phyloP scores from a whole-genome alignment of 1,140 invertebrate genomes.

The Solen grandis region DNA sequence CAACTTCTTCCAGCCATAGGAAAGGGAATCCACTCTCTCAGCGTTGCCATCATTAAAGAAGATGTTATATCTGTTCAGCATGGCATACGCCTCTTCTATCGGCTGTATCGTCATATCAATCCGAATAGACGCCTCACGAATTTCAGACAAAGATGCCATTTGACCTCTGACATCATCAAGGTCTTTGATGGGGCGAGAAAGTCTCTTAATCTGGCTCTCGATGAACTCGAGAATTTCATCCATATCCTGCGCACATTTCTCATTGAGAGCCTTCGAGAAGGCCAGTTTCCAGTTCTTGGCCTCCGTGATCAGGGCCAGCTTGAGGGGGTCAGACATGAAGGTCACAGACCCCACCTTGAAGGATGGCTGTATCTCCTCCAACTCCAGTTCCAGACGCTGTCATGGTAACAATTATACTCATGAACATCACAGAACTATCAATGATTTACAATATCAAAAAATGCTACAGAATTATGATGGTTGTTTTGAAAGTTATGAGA shows the following conservation, averaged over 20 bases:
- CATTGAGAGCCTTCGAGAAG: conserved; percentile 95
- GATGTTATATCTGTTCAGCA: conserved; percentile 93
- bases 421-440: too few relatives aligned
- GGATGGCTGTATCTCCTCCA: conserved; percentile 77
- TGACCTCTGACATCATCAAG: conserved; percentile 95
- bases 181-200: conserved; percentile 90
- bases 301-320: conserved; percentile 92
- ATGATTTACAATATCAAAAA: too few relatives aligned
- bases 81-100: conserved; percentile 97
- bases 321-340: conserved; percentile 88
- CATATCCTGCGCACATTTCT: conserved; percentile 96
- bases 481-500: too few relatives aligned
- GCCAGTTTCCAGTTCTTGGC: conserved; percentile 90
- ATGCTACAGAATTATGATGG: too few relatives aligned
- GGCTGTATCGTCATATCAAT: conserved; percentile 96
- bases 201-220: conserved; percentile 78
- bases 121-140: conserved; percentile 96
- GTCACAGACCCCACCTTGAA: conserved; percentile 80
- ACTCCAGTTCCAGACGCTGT: conserved; percentile 78
- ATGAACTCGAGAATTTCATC: conserved; percentile 83
- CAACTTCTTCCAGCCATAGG: conserved; percentile 93
- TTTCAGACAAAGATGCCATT: conserved; percentile 96
- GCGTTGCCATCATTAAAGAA: conserved; percentile 94
- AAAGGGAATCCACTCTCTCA: conserved; percentile 94
- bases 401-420: too few relatives aligned